A percentile compares a stretch with the other conserved stretches of the same genome.
phyloP scores from a whole-genome alignment of 2,797 vertebrate genomes.

The Lithobates sylvaticus region DNA sequence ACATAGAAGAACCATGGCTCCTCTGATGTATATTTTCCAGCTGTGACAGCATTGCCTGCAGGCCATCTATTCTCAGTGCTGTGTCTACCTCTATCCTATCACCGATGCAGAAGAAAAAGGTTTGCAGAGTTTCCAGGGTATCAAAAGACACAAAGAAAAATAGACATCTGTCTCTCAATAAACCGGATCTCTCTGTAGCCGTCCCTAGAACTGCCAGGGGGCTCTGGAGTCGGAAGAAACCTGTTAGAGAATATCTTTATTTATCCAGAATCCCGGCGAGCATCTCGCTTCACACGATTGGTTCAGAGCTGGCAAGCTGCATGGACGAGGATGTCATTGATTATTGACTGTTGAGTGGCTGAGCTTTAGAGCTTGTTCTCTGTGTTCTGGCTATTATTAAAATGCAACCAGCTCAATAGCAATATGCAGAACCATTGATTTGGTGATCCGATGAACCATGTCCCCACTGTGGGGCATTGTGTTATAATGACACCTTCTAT shows the following conservation, averaged over 20 bases:
- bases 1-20: neutral
- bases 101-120: slow-evolving; percentile 33
- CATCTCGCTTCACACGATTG: slow-evolving; percentile 30
- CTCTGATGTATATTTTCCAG: slow-evolving; percentile 10
- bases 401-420: slow-evolving; percentile 10
- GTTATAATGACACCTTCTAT: neutral
- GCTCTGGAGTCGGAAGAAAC: slow-evolving; percentile 36
- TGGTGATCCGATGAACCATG: neutral
- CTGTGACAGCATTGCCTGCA: slow-evolving; percentile 4
- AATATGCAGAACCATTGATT: neutral
- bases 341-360: slow-evolving; percentile 38
- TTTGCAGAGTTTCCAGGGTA: slow-evolving; percentile 25
- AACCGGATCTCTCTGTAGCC: slow-evolving; percentile 29
- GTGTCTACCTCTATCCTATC: slow-evolving; percentile 6
- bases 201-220: slow-evolving; percentile 26
- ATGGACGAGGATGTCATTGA: slow-evolving; percentile 32
- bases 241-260: slow-evolving; percentile 39
- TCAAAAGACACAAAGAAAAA: slow-evolving; percentile 41
- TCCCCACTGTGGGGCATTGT: neutral
- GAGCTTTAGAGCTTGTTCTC: neutral
- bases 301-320: neutral
- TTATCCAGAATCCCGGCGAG: slow-evolving; percentile 30
- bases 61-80: slow-evolving; percentile 10
- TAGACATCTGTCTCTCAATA: slow-evolving; percentile 42
- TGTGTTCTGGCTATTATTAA: slow-evolving; percentile 12